Evolutionary conservation across 2,797 vertebrate species (phyloP), one percentile per base, ranked within the genome.

Genomic region (Valencia hispanica): DNA sequence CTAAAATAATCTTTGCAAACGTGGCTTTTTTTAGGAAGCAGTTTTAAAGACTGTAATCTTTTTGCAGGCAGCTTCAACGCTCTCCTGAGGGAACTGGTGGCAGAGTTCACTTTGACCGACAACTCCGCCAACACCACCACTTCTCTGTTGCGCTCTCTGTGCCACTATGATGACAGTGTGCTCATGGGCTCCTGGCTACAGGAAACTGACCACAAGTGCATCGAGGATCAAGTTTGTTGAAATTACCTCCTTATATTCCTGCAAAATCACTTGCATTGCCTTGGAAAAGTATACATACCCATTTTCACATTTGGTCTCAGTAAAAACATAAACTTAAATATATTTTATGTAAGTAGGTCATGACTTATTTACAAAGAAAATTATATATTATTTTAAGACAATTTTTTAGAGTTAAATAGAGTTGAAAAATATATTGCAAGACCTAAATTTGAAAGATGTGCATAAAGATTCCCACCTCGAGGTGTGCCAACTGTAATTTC

Each of bases 131-230:
- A 99, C 91, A 99, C 98, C 36, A 99, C 98, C 74, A 99, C 98
- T 12, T 99, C 98, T 6, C 93, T 99, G 84, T 95, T 99, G 75
- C 97, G 98, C 72, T 99, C 98, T 3, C 96, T 99, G 68, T 99
- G 98, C 92, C 98, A 99, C 90, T 99, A 97, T 84, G 98, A 99
- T 61, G 98, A 99, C 79, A 99, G 98, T 55, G 98, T 99, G 88
- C 97, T 99, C 79, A 98, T 99, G 87, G 98, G 98, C 27, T 99
- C 98, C 25, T 99, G 98, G 98, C 95, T 99, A 43, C 98, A 99
- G 89, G 98, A 99, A 92, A 99, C 98, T 0, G 98, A 99, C 91
- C 98, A 99, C 92, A 99, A 99, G 84, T 99, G 96, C 77, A 99
- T 99, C 70, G 98, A 99, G 90, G 98, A 99, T 88, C 98, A 99